Conservation (phyloP, 2,797 vertebrate genomes). For the Acomys russatus region DNA sequence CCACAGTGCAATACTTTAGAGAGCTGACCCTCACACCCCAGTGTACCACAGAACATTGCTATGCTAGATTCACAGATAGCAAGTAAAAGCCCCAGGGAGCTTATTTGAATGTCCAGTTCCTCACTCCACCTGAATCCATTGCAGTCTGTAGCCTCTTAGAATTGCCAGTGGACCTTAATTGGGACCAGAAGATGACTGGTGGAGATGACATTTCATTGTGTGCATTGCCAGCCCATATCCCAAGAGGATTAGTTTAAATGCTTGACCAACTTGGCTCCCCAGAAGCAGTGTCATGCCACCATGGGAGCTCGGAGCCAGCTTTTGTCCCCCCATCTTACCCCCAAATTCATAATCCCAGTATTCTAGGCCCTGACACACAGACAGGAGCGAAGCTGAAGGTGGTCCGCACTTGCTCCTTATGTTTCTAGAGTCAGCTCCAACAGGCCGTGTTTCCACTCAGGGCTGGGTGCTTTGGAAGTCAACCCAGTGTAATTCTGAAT, state of each 20-base stretch:
- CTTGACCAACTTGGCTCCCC: background rate
- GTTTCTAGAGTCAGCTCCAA: constrained; percentile 73
- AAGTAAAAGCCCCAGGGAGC: background rate
- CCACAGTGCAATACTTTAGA: background rate
- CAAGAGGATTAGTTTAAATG: background rate
- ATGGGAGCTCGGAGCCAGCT: background rate
- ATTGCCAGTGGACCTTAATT: background rate
- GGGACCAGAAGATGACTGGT: rapidly evolving
- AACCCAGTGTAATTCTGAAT: constrained; percentile 78
- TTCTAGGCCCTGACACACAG: background rate
- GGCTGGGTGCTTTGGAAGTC: constrained; percentile 83
- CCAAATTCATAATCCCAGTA: background rate
- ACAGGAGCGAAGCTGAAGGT: constrained; percentile 29
- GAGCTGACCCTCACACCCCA: background rate
- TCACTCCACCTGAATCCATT: background rate
- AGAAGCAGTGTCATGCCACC: background rate
- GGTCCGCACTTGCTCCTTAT: constrained; percentile 63
- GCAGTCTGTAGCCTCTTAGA: background rate
- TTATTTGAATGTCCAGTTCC: background rate
- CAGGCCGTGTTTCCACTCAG: constrained; percentile 75
- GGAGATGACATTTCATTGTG: background rate
- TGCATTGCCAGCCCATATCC: background rate
- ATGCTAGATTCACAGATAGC: background rate
- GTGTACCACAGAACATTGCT: background rate
- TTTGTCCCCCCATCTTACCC: background rate